Evolutionary conservation across 2,797 vertebrate species (phyloP), one percentile per base, ranked within the genome.

Genomic region (Enteromius thamalakanensis): DNA sequence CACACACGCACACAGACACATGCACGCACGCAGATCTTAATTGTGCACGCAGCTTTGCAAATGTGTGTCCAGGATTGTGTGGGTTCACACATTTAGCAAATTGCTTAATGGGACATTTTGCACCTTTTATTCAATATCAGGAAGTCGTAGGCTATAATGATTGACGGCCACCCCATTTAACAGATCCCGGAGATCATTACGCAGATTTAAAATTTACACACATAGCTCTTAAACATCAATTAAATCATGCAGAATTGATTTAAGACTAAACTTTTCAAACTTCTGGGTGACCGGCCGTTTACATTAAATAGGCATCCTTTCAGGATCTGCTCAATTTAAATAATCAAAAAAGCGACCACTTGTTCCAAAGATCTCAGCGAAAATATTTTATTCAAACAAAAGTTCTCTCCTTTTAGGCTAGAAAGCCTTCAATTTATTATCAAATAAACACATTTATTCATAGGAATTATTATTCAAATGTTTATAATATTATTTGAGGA

Each of bases 41-140:
- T 76, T 62, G 53, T 78, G 40, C 58, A 64, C 15, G 11, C 76
- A 21, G 40, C 26, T 76, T 60, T 60, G 15, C 21, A 76, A 42
- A 76, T 76, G n/a, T 76, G 40, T 32, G 3, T 83, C 11, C 9
- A 19, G 47, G 34, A 21, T 60, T 83, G n/a, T 68, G n/a, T 82
- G 62, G 15, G 7, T 69, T 65, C 71, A 82, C 70, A 75, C 58
- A 47, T 77, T 29, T 49, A 32, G 40, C 58, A 64, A 47, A 47
- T 78, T 64, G 26, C 42, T 64, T 65, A 78, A 64, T 77, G 17
- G 58, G n/a, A 55, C 58, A 65, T 15, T 49, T 78, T 65, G 26
- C 40, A 21, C 42, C 40, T 77, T 40, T 64, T 32, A 49, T 65
- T 78, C 76, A 78, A 65, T 78, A 65, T 26, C 37, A 78, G 55